phyloP scores from a whole-genome alignment of 2,113 vertebrate genomes.

The Thomomys bottae region DNA sequence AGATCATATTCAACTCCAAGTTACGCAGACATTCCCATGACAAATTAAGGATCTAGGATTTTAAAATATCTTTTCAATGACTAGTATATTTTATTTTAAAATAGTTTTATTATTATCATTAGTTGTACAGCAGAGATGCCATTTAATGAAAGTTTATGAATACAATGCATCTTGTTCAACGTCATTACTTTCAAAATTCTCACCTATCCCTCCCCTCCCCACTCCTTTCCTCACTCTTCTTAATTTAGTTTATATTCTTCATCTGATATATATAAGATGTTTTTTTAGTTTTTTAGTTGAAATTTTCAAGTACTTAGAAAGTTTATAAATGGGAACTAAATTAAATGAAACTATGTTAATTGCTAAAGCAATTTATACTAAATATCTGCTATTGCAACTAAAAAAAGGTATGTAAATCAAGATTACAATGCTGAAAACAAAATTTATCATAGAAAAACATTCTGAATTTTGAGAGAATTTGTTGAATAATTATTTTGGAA shows the following conservation, averaged over 20 bases:
- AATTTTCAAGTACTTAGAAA: slow-evolving; percentile 1
- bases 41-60: slow-evolving; percentile 2
- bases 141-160: too few relatives aligned
- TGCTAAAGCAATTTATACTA: slow-evolving; percentile 26
- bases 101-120: too few relatives aligned
- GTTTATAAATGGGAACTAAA: neutral
- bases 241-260: too few relatives aligned
- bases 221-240: too few relatives aligned
- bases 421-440: slow-evolving; percentile 30
- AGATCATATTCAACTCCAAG: neutral
- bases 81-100: slow-evolving; percentile 1
- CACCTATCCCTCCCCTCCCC: too few relatives aligned
- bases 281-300: slow-evolving; percentile 5
- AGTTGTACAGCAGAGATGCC: too few relatives aligned
- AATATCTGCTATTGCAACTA: slow-evolving; percentile 10
- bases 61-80: neutral
- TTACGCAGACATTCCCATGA: neutral
- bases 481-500: neutral
- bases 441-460: neutral
- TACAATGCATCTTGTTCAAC: too few relatives aligned
- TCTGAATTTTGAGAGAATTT: slow-evolving; percentile 3
- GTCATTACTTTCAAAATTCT: too few relatives aligned
- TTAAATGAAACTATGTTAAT: neutral
- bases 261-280: too few relatives aligned
- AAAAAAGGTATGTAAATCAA: neutral